Evolutionary conservation across 2,797 vertebrate genomes (phyloP), one percentile per base, ranked within the genome.

Genomic region (Cephalopachus bancanus): DNA sequence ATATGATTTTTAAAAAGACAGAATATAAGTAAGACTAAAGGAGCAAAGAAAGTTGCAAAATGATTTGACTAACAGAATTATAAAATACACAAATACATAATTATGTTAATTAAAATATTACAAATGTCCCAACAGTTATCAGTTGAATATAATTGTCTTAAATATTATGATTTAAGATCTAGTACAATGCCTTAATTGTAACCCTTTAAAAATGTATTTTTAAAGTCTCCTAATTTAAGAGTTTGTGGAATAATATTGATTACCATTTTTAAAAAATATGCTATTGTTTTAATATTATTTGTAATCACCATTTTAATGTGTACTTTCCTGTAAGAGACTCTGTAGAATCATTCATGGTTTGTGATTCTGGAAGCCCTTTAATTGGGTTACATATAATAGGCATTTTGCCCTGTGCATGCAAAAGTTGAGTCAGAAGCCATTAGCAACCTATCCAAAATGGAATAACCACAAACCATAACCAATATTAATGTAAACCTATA

Each of bases 401-500:
- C 28, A 74, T 78, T 94, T 96, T 75, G 83, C 65, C 51, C 16
- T 90, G 55, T 92, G 96, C 91, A 96, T 95, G 72, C 37, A 94
- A 97, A 90, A 94, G 62, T 94, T 94, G 78, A 89, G 49, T 93
- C 64, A 97, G 85, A 96, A 74, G 20, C 94, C 75, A 95, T 95
- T 95, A 97, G 49, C 85, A 96, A 94, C 22, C 91, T 96, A 96
- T 24, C n/a, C 60, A 89, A 94, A 97, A 95, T 93, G 74, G 37
- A 95, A 97, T 88, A 94, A 97, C 85, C 93, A 94, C 92, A 96
- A 96, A 96, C 84, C 85, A 72, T 97, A 96, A 91, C 85, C 91
- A 97, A 96, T 92, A 97, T 90, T 95, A 96, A 93, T 88, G 86
- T 95, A 97, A 97, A 96, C 37, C 86, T 75, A 96, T 89, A 91